Conservation (phyloP, 2,797 vertebrate species). For the Helarctos malayanus region DNA sequence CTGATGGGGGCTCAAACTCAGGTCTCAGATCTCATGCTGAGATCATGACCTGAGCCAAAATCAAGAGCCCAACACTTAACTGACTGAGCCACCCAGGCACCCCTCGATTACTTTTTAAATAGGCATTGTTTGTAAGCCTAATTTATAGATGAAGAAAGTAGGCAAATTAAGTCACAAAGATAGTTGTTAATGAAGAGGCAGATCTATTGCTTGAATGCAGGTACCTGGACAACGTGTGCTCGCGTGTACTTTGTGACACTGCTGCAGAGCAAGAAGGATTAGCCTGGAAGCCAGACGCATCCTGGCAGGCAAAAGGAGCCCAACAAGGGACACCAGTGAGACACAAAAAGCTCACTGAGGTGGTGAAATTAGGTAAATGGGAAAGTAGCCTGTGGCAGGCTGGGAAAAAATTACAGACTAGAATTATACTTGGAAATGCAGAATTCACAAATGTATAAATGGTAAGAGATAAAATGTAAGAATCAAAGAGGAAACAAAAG, state of each 20-base stretch:
- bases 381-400: not conserved
- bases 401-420: not conserved
- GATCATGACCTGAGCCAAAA: not conserved
- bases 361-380: not conserved
- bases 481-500: not conserved
- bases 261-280: not conserved
- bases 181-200: not conserved
- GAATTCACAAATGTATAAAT: constrained; percentile 29
- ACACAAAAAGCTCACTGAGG: not conserved
- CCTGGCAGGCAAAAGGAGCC: not conserved
- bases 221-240: not conserved
- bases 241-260: not conserved
- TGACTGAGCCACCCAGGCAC: not conserved
- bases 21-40: not conserved
- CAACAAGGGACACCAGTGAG: not conserved
- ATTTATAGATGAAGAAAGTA: not conserved
- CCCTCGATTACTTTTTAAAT: constrained; percentile 38
- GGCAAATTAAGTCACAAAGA: not conserved
- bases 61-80: not conserved
- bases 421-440: not conserved
- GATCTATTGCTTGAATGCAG: not conserved
- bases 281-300: not conserved
- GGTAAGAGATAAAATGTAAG: constrained; percentile 23
- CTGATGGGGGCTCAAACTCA: not conserved
- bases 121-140: not conserved